phyloP scores from a whole-genome alignment of 23 tunicate species.

The Botrylloides violaceus region DNA sequence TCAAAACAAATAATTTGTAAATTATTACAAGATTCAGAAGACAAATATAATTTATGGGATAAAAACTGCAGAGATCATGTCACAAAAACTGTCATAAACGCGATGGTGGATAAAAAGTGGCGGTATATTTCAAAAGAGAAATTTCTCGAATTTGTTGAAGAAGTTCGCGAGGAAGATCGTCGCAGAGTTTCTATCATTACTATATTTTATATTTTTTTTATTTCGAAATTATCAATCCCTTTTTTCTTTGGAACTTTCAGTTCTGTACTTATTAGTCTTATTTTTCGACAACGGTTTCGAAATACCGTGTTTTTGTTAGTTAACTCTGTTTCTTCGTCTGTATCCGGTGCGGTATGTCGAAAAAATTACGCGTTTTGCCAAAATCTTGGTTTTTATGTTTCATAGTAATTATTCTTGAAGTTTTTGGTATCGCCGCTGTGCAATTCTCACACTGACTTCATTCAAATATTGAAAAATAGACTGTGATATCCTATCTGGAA shows the following conservation, averaged over 20 bases:
- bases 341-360: too few species aligned
- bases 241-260: neutral
- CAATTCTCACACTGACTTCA: too few species aligned
- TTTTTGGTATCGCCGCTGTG: too few species aligned
- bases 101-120: neutral
- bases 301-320: too few species aligned
- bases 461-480: too few species aligned
- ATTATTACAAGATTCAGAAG: neutral
- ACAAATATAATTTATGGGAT: conserved; percentile 4
- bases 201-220: neutral
- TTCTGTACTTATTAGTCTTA: neutral
- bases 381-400: too few species aligned
- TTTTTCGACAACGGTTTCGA: too few species aligned
- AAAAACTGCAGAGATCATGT: conserved; percentile 16
- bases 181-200: neutral
- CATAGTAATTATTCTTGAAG: too few species aligned
- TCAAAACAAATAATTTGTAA: neutral
- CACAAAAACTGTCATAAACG: neutral
- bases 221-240: neutral
- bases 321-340: too few species aligned
- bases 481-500: too few species aligned
- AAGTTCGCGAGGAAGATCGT: conserved; percentile 3
- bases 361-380: too few species aligned
- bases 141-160: neutral
- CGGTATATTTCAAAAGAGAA: neutral